phyloP scores from a whole-genome alignment of 2,113 vertebrate species.

The Malurus cyaneus region DNA sequence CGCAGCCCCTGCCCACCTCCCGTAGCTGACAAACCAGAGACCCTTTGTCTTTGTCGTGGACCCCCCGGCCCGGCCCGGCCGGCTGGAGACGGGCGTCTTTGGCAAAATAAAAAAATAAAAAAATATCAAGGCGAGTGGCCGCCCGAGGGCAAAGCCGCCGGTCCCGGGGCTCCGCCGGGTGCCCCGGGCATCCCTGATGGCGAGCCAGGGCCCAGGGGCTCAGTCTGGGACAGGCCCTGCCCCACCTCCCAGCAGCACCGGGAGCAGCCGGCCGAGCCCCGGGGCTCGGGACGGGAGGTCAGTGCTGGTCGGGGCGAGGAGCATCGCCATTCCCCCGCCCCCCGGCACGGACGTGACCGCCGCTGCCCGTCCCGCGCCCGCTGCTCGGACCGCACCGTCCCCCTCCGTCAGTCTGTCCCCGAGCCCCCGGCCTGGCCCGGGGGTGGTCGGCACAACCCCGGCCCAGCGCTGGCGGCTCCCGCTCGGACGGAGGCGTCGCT shows the following conservation, averaged over 20 bases:
- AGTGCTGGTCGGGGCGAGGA: background rate
- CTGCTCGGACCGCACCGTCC: background rate
- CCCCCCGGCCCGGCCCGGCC: background rate
- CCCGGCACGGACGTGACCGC: background rate
- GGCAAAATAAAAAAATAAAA: constrained; percentile 3
- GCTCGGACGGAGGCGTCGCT: background rate
- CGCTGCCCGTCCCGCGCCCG: background rate
- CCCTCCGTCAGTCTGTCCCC: constrained; percentile 1
- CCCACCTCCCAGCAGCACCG: background rate
- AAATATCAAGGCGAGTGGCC: background rate
- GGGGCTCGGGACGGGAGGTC: background rate
- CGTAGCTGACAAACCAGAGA: constrained; percentile 35
- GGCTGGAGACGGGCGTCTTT: constrained; percentile 36
- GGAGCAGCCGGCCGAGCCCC: constrained; percentile 33
- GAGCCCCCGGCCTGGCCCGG: background rate
- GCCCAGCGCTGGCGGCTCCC: background rate
- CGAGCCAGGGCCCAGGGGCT: constrained; percentile 38
- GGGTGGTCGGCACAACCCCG: background rate
- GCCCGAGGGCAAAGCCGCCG: background rate
- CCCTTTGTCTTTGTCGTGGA: constrained; percentile 34
- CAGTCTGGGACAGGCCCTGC: constrained; percentile 40
- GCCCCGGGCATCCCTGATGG: constrained; percentile 10
- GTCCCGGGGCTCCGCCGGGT: background rate
- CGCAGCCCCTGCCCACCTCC: background rate
- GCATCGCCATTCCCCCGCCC: background rate